Evolutionary conservation across 1,140 invertebrate species (phyloP).

Genomic region (Panonychus citri): DNA sequence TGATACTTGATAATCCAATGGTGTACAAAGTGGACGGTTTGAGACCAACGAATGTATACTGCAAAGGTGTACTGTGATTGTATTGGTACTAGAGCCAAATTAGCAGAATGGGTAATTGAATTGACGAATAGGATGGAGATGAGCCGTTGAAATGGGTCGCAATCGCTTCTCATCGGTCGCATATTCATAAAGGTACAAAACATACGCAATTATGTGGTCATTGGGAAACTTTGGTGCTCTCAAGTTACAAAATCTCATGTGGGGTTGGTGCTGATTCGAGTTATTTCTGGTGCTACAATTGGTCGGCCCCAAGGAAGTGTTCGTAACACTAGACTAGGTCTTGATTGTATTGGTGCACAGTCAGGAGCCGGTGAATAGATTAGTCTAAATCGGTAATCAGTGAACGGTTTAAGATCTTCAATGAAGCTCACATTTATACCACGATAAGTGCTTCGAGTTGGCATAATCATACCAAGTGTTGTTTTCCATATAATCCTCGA

Average conservation of each 20-base stretch:
- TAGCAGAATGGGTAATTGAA: constrained; percentile 5
- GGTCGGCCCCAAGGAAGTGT: constrained; percentile 4
- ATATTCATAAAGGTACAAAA: constrained; percentile 37
- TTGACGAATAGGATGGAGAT: constrained; percentile 7
- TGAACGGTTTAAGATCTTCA: constrained; percentile 52
- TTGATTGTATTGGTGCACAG: background rate
- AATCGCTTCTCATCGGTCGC: constrained; percentile 16
- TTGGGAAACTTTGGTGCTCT: constrained; percentile 59
- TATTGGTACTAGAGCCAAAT: background rate
- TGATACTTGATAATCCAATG: constrained; percentile 50
- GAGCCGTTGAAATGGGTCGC: background rate
- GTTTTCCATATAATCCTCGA: background rate
- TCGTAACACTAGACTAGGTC: background rate
- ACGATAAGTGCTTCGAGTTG: too few species aligned
- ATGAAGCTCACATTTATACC: background rate
- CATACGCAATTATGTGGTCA: constrained; percentile 61
- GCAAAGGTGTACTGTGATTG: constrained; percentile 17
- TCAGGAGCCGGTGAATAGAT: constrained; percentile 35
- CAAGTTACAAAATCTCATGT: constrained; percentile 62
- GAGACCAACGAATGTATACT: constrained; percentile 54
- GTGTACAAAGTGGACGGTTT: constrained; percentile 46
- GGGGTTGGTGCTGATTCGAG: constrained; percentile 47
- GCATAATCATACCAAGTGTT: background rate
- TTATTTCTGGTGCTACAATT: constrained; percentile 29
- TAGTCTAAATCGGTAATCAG: constrained; percentile 70